Evolutionary conservation across 2,888 invertebrate species (phyloP).

Genomic region (Netelia virgata): DNA sequence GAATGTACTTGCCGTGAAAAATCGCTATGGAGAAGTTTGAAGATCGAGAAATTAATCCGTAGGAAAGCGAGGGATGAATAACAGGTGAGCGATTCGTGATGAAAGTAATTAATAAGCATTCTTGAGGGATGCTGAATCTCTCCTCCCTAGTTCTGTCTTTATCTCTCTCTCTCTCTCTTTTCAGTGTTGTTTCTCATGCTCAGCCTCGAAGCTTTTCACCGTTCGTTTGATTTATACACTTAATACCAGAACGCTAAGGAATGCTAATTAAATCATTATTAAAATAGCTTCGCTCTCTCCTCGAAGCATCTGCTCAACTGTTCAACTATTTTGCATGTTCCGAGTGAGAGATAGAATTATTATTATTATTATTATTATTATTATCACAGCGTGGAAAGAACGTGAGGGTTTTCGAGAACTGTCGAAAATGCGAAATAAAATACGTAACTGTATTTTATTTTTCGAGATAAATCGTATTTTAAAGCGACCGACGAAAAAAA

Average conservation of each 20-base stretch:
- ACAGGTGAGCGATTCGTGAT: constrained; percentile 57
- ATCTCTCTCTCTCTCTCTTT: constrained; percentile 68
- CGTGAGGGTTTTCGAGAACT: background rate
- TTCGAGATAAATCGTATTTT: constrained; percentile 20
- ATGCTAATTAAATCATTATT: constrained; percentile 85
- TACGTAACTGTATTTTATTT: constrained; percentile 31
- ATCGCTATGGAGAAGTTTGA: constrained; percentile 22
- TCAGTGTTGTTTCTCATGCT: constrained; percentile 75
- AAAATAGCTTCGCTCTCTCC: constrained; percentile 78
- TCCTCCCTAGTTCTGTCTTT: constrained; percentile 70
- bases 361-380: constrained; percentile 34
- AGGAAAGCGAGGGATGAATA: constrained; percentile 13
- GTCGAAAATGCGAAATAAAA: no score
- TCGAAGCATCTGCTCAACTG: constrained; percentile 74
- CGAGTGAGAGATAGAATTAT: constrained; percentile 23
- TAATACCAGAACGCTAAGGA: constrained; percentile 67
- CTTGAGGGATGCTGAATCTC: constrained; percentile 76
- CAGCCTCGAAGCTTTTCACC: constrained; percentile 44
- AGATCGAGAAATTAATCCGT: constrained; percentile 31
- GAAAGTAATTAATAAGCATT: constrained; percentile 81
- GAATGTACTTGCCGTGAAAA: constrained; percentile 23
- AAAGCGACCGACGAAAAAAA: constrained; percentile 15
- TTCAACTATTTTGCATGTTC: constrained; percentile 73
- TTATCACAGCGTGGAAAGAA: background rate
- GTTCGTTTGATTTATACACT: constrained; percentile 55